Evolutionary conservation across 2,888 invertebrate species (phyloP).

Genomic region (Phyllotreta cruciferae): DNA sequence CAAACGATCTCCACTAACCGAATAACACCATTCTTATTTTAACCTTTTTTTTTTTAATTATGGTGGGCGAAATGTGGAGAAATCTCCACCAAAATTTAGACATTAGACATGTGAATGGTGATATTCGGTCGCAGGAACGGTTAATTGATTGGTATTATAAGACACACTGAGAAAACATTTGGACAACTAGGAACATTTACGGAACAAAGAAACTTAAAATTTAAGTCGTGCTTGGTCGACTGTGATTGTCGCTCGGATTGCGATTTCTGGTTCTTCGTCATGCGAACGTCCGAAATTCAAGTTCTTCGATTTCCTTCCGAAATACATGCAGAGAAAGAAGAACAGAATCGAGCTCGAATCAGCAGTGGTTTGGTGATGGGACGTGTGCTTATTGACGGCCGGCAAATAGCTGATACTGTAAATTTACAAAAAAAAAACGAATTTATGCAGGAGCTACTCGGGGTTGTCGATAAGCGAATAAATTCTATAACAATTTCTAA

Average conservation of each 20-base stretch:
- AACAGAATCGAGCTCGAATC: conserved; percentile 50
- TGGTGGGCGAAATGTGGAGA: not conserved
- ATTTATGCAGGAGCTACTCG: conserved; percentile 53
- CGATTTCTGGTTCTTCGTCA: conserved; percentile 53
- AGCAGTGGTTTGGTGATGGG: conserved; percentile 40
- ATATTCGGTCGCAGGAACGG: too few relatives aligned
- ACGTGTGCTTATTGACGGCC: conserved; percentile 59
- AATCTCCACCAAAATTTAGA: not conserved
- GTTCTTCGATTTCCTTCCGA: conserved; percentile 10
- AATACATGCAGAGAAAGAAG: conserved; percentile 33
- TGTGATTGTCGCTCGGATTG: conserved; percentile 58
- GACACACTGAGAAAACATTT: conserved; percentile 48
- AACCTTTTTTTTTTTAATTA: too few relatives aligned
- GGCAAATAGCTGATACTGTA: conserved; percentile 62
- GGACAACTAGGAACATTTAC: conserved; percentile 49
- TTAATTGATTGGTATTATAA: conserved; percentile 30
- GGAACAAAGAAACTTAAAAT: conserved; percentile 37
- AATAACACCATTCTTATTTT: conserved; percentile 1
- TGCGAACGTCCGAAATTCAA: conserved; percentile 46
- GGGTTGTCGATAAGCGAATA: not conserved
- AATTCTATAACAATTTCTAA: not conserved
- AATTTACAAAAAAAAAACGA: conserved; percentile 51
- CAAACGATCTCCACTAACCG: conserved; percentile 33
- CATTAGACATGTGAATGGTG: too few relatives aligned
- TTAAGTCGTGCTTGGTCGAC: conserved; percentile 51